These are phyloP conservation scores for Rhorus exstirpatorius DNA, from an alignment of 2,888 invertebrate species.

Conservation along the genomic window DNA sequence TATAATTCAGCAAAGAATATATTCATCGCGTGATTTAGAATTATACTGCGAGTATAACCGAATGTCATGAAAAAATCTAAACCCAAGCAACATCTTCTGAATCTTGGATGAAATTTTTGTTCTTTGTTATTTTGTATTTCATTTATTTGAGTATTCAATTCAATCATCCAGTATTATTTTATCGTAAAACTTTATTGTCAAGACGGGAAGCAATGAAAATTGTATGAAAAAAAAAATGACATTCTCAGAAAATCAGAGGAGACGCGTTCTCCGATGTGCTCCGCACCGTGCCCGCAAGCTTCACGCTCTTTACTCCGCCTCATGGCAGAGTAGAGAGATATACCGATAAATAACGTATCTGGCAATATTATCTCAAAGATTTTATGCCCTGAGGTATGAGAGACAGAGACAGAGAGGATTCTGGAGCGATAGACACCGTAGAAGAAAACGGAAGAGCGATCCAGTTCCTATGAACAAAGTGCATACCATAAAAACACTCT, in stretches of 20 bases:
- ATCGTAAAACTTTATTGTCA: too few species aligned
- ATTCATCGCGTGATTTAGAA: too few species aligned
- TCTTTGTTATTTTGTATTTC: neutral
- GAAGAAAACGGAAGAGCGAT: slow-evolving; percentile 58
- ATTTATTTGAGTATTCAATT: neutral
- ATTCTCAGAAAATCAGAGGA: slow-evolving; percentile 23
- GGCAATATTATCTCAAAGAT: slow-evolving; percentile 82
- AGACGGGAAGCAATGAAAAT: neutral
- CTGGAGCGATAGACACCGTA: slow-evolving; percentile 36
- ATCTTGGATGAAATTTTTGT: too few species aligned
- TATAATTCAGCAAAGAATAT: too few species aligned
- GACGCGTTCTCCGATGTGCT: slow-evolving; percentile 43
- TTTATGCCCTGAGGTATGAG: slow-evolving; percentile 74
- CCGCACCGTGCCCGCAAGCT: slow-evolving; percentile 59
- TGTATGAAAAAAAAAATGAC: neutral
- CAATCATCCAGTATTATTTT: too few species aligned
- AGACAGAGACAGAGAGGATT: slow-evolving; percentile 20
- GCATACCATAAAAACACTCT: slow-evolving; percentile 35
- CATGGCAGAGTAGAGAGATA: slow-evolving; percentile 75
- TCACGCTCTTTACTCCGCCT: slow-evolving; percentile 60
- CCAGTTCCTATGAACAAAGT: slow-evolving; percentile 62
- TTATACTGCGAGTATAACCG: too few species aligned
- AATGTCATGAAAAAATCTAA: too few species aligned
- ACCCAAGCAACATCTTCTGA: too few species aligned
- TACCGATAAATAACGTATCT: slow-evolving; percentile 82